These are phyloP conservation scores for Melanophora roralis DNA, from an alignment of 2,888 invertebrate species.

Conservation along the genomic window DNA sequence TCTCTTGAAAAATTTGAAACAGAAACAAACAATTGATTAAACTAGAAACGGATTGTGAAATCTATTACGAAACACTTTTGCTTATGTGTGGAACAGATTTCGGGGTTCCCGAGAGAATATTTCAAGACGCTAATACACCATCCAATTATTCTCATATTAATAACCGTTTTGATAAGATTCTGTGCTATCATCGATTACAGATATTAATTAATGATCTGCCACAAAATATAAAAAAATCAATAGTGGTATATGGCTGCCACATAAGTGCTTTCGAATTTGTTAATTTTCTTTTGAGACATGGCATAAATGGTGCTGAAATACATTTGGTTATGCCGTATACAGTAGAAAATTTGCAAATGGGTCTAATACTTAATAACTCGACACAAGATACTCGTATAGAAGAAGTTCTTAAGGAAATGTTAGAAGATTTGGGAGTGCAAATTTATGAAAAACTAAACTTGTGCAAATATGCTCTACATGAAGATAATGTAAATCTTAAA, in stretches of 20 bases:
- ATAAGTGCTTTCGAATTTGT: constrained; percentile 69
- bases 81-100: constrained; percentile 64
- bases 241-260: constrained; percentile 69
- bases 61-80: constrained; percentile 69
- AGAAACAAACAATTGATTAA: constrained; percentile 63
- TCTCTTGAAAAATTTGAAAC: neutral
- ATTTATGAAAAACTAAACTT: constrained; percentile 60
- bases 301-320: constrained; percentile 60
- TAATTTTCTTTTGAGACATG: constrained; percentile 68
- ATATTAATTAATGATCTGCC: constrained; percentile 35
- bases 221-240: constrained; percentile 4
- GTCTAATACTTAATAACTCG: constrained; percentile 62
- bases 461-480: constrained; percentile 33
- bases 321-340: constrained; percentile 64
- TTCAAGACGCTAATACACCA: constrained; percentile 49
- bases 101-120: constrained; percentile 46
- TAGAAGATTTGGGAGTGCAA: constrained; percentile 66
- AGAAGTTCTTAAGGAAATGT: constrained; percentile 64
- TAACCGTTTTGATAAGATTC: constrained; percentile 69
- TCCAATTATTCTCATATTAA: constrained; percentile 69
- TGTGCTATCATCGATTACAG: constrained; percentile 69
- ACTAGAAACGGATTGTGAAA: constrained; percentile 65
- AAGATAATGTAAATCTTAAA: constrained; percentile 56
- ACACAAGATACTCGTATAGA: constrained; percentile 65
- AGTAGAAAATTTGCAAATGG: neutral